These are phyloP conservation scores for Kradibia gibbosae DNA, from an alignment of 1,140 invertebrate genomes.

Conservation along the genomic window DNA sequence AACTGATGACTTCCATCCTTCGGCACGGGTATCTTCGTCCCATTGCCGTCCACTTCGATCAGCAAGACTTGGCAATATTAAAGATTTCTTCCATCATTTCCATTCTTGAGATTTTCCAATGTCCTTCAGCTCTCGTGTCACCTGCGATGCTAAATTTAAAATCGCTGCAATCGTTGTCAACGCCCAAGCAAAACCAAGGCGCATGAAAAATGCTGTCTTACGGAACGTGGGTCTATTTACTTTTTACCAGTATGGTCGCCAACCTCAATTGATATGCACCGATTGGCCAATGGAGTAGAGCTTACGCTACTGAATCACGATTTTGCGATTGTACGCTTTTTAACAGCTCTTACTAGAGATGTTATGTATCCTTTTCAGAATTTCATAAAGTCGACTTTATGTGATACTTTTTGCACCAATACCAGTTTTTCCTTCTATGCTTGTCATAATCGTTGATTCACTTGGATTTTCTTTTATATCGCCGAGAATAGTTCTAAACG, in stretches of 20 bases:
- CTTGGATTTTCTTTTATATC: not conserved
- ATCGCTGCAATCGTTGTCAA: too few species aligned
- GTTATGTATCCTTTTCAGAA: not conserved
- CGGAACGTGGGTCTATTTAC: too few species aligned
- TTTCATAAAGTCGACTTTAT: not conserved
- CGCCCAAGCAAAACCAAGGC: too few species aligned
- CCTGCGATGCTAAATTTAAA: too few species aligned
- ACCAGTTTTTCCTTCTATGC: not conserved
- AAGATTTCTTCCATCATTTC: not conserved
- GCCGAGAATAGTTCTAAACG: not conserved
- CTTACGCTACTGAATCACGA: not conserved
- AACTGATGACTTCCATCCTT: not conserved
- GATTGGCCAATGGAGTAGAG: not conserved
- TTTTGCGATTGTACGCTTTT: not conserved
- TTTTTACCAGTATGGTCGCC: too few species aligned
- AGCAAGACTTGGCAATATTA: conserved; percentile 40
- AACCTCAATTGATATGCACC: not conserved
- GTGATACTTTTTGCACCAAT: not conserved
- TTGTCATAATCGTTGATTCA: not conserved
- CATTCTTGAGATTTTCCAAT: too few species aligned
- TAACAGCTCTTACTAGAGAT: not conserved
- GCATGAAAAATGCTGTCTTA: not conserved
- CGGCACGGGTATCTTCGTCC: not conserved
- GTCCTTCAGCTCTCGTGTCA: too few species aligned
- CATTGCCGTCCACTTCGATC: conserved; percentile 17